Evolutionary conservation across 2,113 vertebrate genomes (phyloP), one percentile per base, ranked within the genome.

Genomic region (Phasianus colchicus): DNA sequence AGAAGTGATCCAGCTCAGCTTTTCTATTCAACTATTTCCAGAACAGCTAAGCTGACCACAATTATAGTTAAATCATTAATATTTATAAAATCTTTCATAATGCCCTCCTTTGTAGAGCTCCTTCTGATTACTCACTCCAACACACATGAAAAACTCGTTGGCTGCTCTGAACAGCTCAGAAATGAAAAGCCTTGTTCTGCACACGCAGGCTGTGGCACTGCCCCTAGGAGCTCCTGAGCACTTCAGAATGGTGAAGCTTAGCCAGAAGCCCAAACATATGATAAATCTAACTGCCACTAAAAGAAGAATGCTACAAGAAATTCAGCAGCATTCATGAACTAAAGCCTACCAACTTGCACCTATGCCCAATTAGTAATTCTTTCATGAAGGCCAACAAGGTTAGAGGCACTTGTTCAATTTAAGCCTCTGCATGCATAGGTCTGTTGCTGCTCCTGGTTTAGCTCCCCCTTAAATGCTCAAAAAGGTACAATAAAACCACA

Each of bases 181-280:
- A 43, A 60, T 4, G 6, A 45, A 45, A 45, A 42, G 11, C 34
- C 3, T 8, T 11, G 16, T 10, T 34, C 40, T 61, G 81, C 34
- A 42, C 1, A 2, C 3, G 58, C 14, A 11, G 40, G 63, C 9
- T 32, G 64, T 1, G 16, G 30, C 27, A 40, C 8, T 40, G 21
- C 19, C n/a, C 47, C 40, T 1, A 9, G 50, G 30, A 21, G 43
- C 25, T 70, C 67, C 29, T 50, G 30, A 0, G 24, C 1, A 2
- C 13, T 2, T 42, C 29, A 63, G 9, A 0, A 42, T 13, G 19
- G 50, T 4, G 36, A 58, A 32, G 21, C 48, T 69, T 1, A 34
- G 32, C 71, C 22, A 6, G 3, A 58, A 79, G 3, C 6, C 32
- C 45, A 90, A 60, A 30, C 6, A 6, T 1, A 21, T 0, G 15